Conservation (phyloP, 2,113 vertebrate species). For the Ariopsis seemanni region DNA sequence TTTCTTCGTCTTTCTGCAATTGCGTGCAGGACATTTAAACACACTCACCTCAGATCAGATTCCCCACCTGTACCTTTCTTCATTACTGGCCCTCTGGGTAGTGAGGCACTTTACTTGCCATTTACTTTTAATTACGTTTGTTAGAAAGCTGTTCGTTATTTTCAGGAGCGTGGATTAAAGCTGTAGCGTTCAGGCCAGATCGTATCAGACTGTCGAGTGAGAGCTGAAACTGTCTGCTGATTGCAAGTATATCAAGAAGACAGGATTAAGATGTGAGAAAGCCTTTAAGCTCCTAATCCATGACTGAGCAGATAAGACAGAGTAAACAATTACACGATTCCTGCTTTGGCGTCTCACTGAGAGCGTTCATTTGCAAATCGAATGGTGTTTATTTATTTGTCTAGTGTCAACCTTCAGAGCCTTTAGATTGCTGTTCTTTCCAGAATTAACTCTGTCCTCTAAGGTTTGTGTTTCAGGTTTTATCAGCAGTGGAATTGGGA, state of each 20-base stretch:
- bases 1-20: neutral
- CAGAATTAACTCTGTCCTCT: neutral
- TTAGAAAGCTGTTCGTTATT: constrained; percentile 21
- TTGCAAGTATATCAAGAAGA: constrained; percentile 44
- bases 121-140: constrained; percentile 1
- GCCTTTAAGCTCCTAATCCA: constrained; percentile 52
- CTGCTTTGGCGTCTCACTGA: constrained; percentile 8
- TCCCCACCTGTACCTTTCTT: neutral
- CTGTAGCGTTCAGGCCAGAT: constrained; percentile 12
- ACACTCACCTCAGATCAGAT: neutral
- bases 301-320: constrained; percentile 46
- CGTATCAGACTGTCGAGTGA: constrained; percentile 29
- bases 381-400: constrained; percentile 33
- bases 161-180: neutral
- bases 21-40: constrained; percentile 1
- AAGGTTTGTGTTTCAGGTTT: neutral
- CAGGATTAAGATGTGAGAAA: constrained; percentile 44
- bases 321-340: constrained; percentile 50
- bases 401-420: constrained; percentile 18
- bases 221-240: constrained; percentile 34
- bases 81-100: constrained; percentile 1
- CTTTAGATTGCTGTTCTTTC: neutral
- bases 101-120: neutral
- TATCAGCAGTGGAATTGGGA: neutral
- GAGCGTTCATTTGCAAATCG: constrained; percentile 38